Percentiles rank a stretch among this genome's conserved stretches.
phyloP scores from a whole-genome alignment of 2,797 vertebrate genomes.

The Chaunax sp. region DNA sequence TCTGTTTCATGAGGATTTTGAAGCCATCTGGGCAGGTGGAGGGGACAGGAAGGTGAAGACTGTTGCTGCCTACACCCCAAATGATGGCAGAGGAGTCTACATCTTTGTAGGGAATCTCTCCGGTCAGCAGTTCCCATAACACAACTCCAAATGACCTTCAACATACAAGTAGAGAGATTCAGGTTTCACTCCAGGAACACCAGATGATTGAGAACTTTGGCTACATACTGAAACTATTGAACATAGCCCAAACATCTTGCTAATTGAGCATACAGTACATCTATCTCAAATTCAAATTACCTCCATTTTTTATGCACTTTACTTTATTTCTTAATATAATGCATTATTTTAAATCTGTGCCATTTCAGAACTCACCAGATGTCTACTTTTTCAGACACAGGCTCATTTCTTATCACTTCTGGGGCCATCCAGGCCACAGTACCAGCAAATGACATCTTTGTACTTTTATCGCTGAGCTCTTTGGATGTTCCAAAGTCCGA shows the following conservation, averaged over 20 bases:
- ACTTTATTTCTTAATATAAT: background rate
- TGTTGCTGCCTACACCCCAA: conserved; percentile 99
- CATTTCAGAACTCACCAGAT: conserved; percentile 90
- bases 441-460: conserved; percentile 99
- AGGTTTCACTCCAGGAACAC: background rate
- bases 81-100: conserved; percentile 99
- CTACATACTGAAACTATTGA: background rate
- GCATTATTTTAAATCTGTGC: background rate
- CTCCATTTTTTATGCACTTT: too few relatives aligned
- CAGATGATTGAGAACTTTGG: too few relatives aligned
- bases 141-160: conserved; percentile 98
- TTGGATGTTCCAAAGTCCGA: conserved; percentile 99
- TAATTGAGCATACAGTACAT: background rate
- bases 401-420: conserved; percentile 97
- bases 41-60: conserved; percentile 97
- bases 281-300: too few relatives aligned
- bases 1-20: conserved; percentile 99
- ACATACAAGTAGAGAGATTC: conserved; percentile 5
- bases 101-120: conserved; percentile 98
- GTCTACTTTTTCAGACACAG: conserved; percentile 98
- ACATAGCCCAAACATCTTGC: background rate
- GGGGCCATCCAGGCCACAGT: conserved; percentile 99
- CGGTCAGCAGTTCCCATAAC: conserved; percentile 96
- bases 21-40: conserved; percentile 98
- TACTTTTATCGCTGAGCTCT: conserved; percentile 99